Percentiles rank a stretch among this genome's conserved stretches.
Conservation (phyloP, 1,140 invertebrate genomes). For the Lucilia sericata region DNA sequence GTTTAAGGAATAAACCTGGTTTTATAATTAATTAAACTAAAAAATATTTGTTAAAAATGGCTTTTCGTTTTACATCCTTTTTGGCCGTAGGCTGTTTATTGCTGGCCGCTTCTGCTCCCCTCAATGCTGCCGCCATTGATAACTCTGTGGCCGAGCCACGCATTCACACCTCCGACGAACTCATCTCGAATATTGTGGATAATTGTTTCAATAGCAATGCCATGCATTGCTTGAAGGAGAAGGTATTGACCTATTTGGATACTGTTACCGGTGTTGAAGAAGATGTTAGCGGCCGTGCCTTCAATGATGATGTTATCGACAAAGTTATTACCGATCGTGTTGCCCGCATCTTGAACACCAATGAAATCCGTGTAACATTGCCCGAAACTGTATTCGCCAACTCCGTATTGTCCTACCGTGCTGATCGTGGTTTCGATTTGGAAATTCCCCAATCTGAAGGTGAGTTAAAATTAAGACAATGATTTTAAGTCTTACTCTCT, state of each 20-base stretch:
- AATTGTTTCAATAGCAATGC: constrained; percentile 77
- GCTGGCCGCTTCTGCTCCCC: constrained; percentile 61
- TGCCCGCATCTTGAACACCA: constrained; percentile 76
- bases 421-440: constrained; percentile 76
- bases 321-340: constrained; percentile 80
- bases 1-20: constrained; percentile 14
- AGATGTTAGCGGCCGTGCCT: constrained; percentile 72
- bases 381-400: constrained; percentile 79
- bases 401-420: constrained; percentile 76
- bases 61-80: constrained; percentile 62
- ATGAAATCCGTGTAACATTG: constrained; percentile 77
- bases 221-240: constrained; percentile 78
- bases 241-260: constrained; percentile 80
- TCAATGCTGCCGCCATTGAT: constrained; percentile 70
- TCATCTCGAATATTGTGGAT: constrained; percentile 78
- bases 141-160: constrained; percentile 72
- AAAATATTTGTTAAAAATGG: constrained; percentile 50
- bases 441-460: constrained; percentile 71
- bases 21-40: constrained; percentile 18
- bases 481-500: not conserved
- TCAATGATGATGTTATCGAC: constrained; percentile 75
- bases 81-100: constrained; percentile 66
- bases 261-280: constrained; percentile 74
- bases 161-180: constrained; percentile 74
- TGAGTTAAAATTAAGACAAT: constrained; percentile 49